Base-by-base conservation (phyloP, 2,113 vertebrate species). In the Leptocoma aspasia region DNA sequence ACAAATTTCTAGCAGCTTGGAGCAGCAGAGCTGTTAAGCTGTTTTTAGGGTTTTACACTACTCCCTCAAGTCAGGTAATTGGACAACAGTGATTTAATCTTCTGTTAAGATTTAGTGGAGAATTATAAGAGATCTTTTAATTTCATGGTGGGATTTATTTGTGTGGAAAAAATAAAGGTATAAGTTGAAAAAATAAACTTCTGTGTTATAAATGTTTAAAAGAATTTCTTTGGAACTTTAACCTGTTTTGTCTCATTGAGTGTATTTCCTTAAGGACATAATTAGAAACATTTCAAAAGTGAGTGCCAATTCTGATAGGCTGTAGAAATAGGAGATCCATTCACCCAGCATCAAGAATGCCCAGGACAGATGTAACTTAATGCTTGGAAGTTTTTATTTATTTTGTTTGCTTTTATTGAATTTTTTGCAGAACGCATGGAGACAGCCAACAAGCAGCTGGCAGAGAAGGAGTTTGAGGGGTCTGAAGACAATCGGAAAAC, bases 401-500 rank as follows among this genome's bases (percentile, higher is more conserved):
- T 33, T 69, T 31, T 9, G 11, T 52, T 85, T 90, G 39, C 59
- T 66, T 82, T 27, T 60, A 7, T 42, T 94, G 76, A 33, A 39
- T 61, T 60, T 79, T 90, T 95, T 96, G 81, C 97, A 99, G 99
- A 99, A 37, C 99, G 99, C 17, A 99, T 99, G 98, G 99, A 99
- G 89, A 99, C 99, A 1, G 99, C 99, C 76, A 99, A 99, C 96
- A 99, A 99, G 97, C 99, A 99, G 93, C 98, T 99, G 6, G 98
- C 99, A 1, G 98, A 99, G 82, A 99, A 99, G 95, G 99, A 99
- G 82, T 99, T 98, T 83, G 99, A 99, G 18, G 99, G 99, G 2
- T 99, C 99, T 5, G 99, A 99, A 83, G 99, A 99, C 97, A 99
- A 99, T 97, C 98, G 99, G 84, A 99, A 99, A 97, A 99, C 99